Evolutionary conservation across 2,888 invertebrate species (phyloP).

Genomic region (Digitonthophagus gazella): DNA sequence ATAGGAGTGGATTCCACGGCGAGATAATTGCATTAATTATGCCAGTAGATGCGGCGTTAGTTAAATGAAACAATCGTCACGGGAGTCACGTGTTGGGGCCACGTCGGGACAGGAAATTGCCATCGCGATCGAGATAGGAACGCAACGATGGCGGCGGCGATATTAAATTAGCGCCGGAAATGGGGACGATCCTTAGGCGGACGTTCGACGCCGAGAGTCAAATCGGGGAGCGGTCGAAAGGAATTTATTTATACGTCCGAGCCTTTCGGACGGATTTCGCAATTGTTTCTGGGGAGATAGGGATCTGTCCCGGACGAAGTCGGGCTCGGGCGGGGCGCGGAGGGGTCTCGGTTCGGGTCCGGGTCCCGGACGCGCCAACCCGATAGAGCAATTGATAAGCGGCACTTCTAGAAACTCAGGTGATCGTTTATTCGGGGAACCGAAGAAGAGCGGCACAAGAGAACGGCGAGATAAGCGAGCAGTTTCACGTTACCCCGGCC

Average conservation of each 20-base stretch:
- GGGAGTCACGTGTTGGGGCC: slow-evolving; percentile 29
- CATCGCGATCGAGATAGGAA: slow-evolving; percentile 32
- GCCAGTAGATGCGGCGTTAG: slow-evolving; percentile 23
- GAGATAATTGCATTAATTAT: not conserved
- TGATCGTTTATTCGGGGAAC: slow-evolving; percentile 34
- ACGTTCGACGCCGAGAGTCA: not conserved
- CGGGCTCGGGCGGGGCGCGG: not conserved
- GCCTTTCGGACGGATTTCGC: slow-evolving; percentile 6
- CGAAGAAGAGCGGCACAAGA: slow-evolving; percentile 20
- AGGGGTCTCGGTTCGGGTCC: slow-evolving; percentile 7
- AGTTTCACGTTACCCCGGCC: slow-evolving; percentile 30
- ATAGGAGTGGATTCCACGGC: not conserved
- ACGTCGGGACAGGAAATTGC: slow-evolving; percentile 34
- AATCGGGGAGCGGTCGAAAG: too few species aligned
- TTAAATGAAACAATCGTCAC: slow-evolving; percentile 21
- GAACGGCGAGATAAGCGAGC: slow-evolving; percentile 28
- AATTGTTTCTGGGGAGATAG: slow-evolving; percentile 10
- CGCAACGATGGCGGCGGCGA: slow-evolving; percentile 29
- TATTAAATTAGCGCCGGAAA: slow-evolving; percentile 31
- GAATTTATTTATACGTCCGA: not conserved
- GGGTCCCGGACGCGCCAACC: not conserved
- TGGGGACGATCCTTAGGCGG: not conserved
- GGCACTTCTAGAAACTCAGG: slow-evolving; percentile 34
- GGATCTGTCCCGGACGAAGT: slow-evolving; percentile 7
- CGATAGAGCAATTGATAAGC: slow-evolving; percentile 22